Evolutionary conservation across 1,140 invertebrate genomes (phyloP), one percentile per base, ranked within the genome.

Genomic region (Macrostomum lignano): DNA sequence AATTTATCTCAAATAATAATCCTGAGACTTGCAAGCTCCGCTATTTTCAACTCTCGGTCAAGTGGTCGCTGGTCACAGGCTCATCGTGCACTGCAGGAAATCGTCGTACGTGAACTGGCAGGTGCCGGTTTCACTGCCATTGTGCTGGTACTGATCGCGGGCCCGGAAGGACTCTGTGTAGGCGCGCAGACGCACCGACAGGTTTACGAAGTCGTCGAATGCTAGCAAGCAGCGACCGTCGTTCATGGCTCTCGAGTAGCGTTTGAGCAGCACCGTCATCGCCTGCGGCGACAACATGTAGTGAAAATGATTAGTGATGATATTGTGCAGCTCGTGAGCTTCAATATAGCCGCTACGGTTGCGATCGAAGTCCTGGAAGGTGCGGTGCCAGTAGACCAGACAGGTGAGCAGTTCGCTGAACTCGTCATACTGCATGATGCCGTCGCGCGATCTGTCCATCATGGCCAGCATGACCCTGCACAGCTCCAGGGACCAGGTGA

Each of bases 171-270:
- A 46, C 41, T 49, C 47, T 49, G 37, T 36, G 29, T 36, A 36
- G 3, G 35, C 35, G 3, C 35, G 14, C 3, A 36, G 5, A 32
- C 45, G 36, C 2, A 51, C 48, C 15, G 39, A 46, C 0, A 49
- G 25, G 9, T 47, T 41, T 7, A 49, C 47, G 41, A 51, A 51
- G 29, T 51, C 48, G 40, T 51, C 48, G 39, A 51, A 51, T 6
- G 48, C 46, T 13, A 49, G 39, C 7, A 51, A 38, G 38, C 43
- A 46, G 7, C 28, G 17, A n/a, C 38, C 35, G 4, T 40, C 39
- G 13, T 28, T 25, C 2, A 46, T 37, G 7, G 44, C n/a, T n/a
- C n/a, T n/a, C n/a, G n/a, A n/a, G n/a, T n/a, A n/a, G 41, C n/a
- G n/a, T n/a, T n/a, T n/a, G n/a, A n/a, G n/a, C n/a, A n/a, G n/a